Conservation (phyloP, 1,140 invertebrate species). For the Drosophila tsacasi region DNA sequence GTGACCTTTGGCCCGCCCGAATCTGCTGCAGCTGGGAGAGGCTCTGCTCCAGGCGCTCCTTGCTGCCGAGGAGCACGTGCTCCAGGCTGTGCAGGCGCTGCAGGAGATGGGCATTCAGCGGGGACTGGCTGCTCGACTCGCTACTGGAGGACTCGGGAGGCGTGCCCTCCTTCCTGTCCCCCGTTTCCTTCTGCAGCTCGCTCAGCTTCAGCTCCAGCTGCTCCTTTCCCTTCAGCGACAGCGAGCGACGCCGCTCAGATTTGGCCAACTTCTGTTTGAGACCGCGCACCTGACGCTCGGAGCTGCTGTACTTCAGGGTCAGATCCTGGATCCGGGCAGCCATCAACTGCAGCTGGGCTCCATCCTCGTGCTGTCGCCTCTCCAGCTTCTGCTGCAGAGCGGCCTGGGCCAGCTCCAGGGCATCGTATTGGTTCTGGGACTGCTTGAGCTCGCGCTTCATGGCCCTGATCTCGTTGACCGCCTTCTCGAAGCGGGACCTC, state of each 20-base stretch:
- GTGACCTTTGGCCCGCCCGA: constrained; percentile 85
- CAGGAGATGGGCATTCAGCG: constrained; percentile 85
- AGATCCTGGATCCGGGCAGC: constrained; percentile 93
- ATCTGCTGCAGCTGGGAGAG: constrained; percentile 86
- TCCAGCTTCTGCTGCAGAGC: constrained; percentile 91
- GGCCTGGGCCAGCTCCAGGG: constrained; percentile 91
- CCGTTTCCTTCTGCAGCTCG: constrained; percentile 92
- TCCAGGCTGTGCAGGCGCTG: constrained; percentile 87
- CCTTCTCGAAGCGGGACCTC: constrained; percentile 91
- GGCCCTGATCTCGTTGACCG: constrained; percentile 92
- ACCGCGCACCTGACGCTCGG: constrained; percentile 93
- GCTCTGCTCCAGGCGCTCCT: constrained; percentile 81
- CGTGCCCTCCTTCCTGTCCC: constrained; percentile 86
- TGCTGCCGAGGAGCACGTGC: constrained; percentile 87
- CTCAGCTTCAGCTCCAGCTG: constrained; percentile 92
- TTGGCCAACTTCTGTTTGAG: constrained; percentile 93
- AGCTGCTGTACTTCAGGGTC: constrained; percentile 91
- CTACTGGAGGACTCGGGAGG: constrained; percentile 56
- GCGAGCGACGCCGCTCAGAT: constrained; percentile 91
- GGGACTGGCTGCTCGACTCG: constrained; percentile 39
- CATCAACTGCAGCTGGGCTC: constrained; percentile 92
- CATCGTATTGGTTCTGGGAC: constrained; percentile 92
- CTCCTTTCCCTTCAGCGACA: constrained; percentile 92
- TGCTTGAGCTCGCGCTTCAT: constrained; percentile 93
- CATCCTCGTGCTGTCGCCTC: constrained; percentile 89